Conservation (phyloP, 2,797 vertebrate genomes). For the Arvicola amphibius region DNA sequence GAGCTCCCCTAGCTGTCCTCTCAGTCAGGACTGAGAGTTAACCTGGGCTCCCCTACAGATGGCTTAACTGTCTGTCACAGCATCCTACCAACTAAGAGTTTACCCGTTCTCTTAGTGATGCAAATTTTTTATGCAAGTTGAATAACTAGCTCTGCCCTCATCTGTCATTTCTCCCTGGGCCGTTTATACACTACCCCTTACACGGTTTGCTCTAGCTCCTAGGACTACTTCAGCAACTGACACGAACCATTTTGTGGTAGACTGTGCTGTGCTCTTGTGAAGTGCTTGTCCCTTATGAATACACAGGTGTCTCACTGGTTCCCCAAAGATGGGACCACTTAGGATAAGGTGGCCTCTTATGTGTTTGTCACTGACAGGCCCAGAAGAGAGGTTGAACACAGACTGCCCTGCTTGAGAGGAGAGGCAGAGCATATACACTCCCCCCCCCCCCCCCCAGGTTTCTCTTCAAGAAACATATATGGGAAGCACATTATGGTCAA, state of each 20-base stretch:
- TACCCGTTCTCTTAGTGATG: neutral
- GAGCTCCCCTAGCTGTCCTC: rapidly evolving
- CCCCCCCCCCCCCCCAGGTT: slow-evolving; percentile 64
- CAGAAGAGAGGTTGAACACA: neutral
- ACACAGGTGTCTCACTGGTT: neutral
- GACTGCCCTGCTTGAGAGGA: slow-evolving; percentile 65
- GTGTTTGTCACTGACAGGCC: neutral
- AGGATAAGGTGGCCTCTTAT: neutral
- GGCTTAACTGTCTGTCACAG: neutral
- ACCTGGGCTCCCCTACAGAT: neutral
- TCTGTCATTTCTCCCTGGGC: neutral
- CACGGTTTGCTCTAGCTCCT: neutral
- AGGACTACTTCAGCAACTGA: neutral
- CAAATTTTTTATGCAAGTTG: neutral
- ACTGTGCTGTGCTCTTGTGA: neutral
- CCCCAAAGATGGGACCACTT: neutral
- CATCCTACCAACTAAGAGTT: neutral
- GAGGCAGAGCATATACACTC: slow-evolving; percentile 55
- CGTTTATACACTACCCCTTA: neutral
- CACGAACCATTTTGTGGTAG: neutral
- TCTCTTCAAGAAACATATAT: neutral
- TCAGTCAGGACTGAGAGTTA: neutral
- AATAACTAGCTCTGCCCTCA: neutral
- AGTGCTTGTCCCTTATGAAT: neutral
- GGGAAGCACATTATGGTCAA: neutral